Percentiles rank a stretch among this genome's conserved stretches.
phyloP scores from a whole-genome alignment of 2,797 vertebrate genomes.

The Tympanoctomys barrerae region DNA sequence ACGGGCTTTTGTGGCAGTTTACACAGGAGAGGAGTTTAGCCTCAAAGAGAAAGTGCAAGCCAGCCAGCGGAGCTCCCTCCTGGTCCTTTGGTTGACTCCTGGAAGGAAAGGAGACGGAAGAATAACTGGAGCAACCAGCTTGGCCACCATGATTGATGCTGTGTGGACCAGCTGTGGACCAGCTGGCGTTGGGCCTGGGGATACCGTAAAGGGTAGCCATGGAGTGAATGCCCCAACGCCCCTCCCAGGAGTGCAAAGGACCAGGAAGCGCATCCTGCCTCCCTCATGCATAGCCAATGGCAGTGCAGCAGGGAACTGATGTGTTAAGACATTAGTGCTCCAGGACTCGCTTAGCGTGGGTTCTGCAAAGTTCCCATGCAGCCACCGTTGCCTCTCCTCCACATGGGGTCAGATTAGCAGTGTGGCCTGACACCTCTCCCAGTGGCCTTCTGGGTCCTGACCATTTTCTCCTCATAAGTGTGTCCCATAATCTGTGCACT shows the following conservation, averaged over 20 bases:
- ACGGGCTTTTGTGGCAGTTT: neutral
- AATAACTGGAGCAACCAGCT: neutral
- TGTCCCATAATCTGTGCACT: neutral
- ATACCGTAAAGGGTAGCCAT: neutral
- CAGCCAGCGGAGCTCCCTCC: neutral
- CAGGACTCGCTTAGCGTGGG: neutral
- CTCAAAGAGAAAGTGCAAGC: conserved; percentile 10
- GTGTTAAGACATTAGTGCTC: neutral
- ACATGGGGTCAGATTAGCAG: neutral
- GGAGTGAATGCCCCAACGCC: neutral
- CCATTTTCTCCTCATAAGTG: neutral
- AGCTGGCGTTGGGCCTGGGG: neutral
- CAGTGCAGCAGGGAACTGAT: neutral
- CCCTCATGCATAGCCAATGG: neutral
- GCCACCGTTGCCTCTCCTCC: neutral
- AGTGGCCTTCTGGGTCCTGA: neutral
- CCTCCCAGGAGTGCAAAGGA: neutral
- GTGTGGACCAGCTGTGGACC: neutral
- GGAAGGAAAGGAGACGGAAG: conserved; percentile 4
- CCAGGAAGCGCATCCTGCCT: neutral
- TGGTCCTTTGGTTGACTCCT: conserved; percentile 51
- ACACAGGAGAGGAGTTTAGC: conserved; percentile 55
- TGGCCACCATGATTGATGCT: neutral
- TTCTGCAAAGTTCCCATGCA: neutral
- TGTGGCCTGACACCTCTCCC: neutral